Conservation (phyloP, 2,113 vertebrate genomes). For the Carassius gibelio region DNA sequence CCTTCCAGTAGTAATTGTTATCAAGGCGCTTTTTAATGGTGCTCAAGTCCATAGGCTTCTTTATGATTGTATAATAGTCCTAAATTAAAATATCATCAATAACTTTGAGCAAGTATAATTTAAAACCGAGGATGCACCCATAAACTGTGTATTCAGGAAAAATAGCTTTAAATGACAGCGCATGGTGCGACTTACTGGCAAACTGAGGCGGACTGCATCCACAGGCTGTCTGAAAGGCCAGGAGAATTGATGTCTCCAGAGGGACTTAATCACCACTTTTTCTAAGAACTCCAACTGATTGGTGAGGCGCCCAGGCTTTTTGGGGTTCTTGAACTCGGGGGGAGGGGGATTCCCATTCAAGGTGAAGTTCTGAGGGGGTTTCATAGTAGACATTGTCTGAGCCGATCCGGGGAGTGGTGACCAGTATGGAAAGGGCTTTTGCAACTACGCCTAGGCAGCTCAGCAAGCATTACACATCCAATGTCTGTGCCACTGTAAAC, state of each 20-base stretch:
- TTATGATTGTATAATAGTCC: constrained; percentile 94
- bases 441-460: constrained; percentile 20
- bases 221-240: constrained; percentile 94
- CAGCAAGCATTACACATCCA: constrained; percentile 58
- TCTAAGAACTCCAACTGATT: constrained; percentile 91
- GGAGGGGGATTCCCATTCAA: constrained; percentile 84
- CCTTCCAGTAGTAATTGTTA: constrained; percentile 86
- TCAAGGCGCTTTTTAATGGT: constrained; percentile 90
- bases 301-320: constrained; percentile 80
- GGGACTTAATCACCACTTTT: constrained; percentile 82
- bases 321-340: constrained; percentile 81
- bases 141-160: neutral
- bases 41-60: constrained; percentile 89
- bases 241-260: constrained; percentile 88
- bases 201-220: constrained; percentile 84
- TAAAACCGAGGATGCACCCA: neutral
- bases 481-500: constrained; percentile 55
- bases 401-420: constrained; percentile 23
- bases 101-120: neutral
- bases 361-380: constrained; percentile 51
- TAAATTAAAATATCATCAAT: constrained; percentile 59
- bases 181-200: constrained; percentile 83
- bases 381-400: constrained; percentile 76
- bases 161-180: neutral
- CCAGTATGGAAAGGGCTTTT: constrained; percentile 9